A percentile compares a stretch with the other conserved stretches of the same genome.
Conservation (phyloP, 1,140 invertebrate genomes). For the Patella vulgata region DNA sequence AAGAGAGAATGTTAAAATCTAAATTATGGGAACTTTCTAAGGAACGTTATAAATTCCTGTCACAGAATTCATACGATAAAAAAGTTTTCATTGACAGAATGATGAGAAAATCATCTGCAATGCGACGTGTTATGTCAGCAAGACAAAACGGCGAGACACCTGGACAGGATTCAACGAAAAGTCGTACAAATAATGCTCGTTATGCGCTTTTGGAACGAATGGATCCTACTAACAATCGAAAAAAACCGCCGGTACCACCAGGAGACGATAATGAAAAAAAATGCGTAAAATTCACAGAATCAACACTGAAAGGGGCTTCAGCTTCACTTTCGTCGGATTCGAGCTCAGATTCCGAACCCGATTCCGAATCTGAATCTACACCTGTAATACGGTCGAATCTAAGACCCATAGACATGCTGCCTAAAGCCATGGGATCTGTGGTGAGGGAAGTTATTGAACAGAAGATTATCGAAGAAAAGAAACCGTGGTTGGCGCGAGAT, state of each 20-base stretch:
- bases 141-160: not conserved
- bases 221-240: slow-evolving; percentile 1
- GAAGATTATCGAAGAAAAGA: too few species aligned
- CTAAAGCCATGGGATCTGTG: not conserved
- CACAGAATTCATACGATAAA: slow-evolving; percentile 39
- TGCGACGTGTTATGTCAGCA: slow-evolving; percentile 1
- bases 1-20: slow-evolving; percentile 39
- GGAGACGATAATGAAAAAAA: not conserved
- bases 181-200: not conserved
- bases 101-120: slow-evolving; percentile 23
- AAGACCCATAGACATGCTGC: not conserved
- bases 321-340: not conserved
- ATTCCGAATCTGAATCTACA: not conserved
- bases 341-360: not conserved
- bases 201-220: slow-evolving; percentile 7
- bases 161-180: not conserved
- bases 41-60: slow-evolving; percentile 46
- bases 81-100: slow-evolving; percentile 40
- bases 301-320: not conserved
- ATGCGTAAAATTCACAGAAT: not conserved
- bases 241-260: not conserved
- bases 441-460: too few species aligned
- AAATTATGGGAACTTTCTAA: slow-evolving; percentile 46
- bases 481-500: too few species aligned
- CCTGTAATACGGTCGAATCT: not conserved